A percentile compares a stretch with the other conserved stretches of the same genome.
phyloP scores from a whole-genome alignment of 2,113 vertebrate species.

The Lasiurus borealis region DNA sequence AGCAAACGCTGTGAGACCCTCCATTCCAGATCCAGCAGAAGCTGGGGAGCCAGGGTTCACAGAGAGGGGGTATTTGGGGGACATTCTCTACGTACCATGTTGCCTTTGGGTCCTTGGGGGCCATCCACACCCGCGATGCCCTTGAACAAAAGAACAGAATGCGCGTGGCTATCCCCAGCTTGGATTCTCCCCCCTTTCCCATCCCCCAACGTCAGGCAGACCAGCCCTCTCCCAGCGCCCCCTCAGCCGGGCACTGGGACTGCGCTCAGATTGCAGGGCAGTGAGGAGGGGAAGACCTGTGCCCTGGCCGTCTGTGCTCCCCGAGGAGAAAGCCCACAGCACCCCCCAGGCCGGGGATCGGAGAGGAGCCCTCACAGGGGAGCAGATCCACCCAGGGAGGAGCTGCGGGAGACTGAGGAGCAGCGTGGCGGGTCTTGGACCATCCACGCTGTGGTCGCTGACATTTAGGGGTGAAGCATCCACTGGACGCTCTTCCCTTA shows the following conservation, averaged over 20 bases:
- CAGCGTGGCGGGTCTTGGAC: no score
- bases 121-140: conserved; percentile 97
- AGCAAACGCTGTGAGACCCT: no score
- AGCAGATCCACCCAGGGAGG: background rate
- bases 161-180: background rate
- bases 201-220: background rate
- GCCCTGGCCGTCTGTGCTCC: background rate
- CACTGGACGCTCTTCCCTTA: accelerated
- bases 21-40: no score
- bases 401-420: background rate
- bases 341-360: background rate
- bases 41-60: no score
- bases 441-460: no score
- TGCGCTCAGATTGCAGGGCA: background rate
- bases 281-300: background rate
- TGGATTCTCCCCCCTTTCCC: background rate
- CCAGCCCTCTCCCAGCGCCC: no score
- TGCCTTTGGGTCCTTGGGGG: conserved; percentile 96
- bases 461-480: accelerated
- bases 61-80: no score
- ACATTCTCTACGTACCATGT: conserved; percentile 91
- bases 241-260: no score
- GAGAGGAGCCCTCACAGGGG: background rate
- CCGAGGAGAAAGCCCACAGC: background rate
- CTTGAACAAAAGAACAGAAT: conserved; percentile 85